phyloP scores from a whole-genome alignment of 2,797 vertebrate species.

The Chlorospingus flavigularis region DNA sequence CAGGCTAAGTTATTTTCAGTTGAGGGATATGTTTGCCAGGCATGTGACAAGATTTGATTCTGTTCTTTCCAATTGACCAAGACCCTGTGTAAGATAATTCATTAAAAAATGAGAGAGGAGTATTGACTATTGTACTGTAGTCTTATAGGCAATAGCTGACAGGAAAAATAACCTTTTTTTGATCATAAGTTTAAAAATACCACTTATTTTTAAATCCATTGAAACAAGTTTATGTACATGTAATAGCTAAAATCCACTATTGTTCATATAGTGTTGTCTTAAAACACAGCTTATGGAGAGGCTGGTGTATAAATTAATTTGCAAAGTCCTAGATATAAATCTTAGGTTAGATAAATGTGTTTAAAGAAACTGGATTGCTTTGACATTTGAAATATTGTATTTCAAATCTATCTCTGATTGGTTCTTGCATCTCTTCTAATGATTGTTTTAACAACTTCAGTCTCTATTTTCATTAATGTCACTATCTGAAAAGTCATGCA shows the following conservation, averaged over 20 bases:
- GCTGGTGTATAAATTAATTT: background rate
- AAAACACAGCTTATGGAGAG: background rate
- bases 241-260: background rate
- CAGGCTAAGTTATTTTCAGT: background rate
- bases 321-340: background rate
- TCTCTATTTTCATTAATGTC: background rate
- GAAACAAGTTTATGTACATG: background rate
- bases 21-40: slow-evolving; percentile 35
- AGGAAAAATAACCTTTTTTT: background rate
- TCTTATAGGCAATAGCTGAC: background rate
- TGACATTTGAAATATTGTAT: background rate
- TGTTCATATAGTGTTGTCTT: slow-evolving; percentile 3
- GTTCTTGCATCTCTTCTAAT: background rate
- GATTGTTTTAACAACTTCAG: background rate
- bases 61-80: background rate
- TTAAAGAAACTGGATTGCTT: slow-evolving; percentile 8
- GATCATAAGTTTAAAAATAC: background rate
- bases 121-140: background rate
- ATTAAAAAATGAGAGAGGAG: background rate
- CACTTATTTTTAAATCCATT: slow-evolving; percentile 38
- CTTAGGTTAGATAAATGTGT: background rate
- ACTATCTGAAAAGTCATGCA: background rate
- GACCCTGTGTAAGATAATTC: background rate
- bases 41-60: background rate
- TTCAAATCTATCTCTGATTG: background rate